These are phyloP conservation scores for Scaptomyza polygonia DNA, from an alignment of 2,888 invertebrate species.

Conservation along the genomic window DNA sequence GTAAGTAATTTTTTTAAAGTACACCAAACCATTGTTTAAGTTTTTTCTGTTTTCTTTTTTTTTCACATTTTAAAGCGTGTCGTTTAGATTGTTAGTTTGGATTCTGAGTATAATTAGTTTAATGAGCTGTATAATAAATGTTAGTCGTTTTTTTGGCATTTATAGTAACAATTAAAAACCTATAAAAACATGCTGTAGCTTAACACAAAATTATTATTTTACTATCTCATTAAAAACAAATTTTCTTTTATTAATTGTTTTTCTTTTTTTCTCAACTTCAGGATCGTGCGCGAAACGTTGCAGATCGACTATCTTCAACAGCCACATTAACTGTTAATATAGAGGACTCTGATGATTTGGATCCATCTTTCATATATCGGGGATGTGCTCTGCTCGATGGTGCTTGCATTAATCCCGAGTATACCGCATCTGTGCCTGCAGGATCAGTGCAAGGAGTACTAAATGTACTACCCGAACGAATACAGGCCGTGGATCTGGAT, in stretches of 20 bases:
- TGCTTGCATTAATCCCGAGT: slow-evolving; percentile 94
- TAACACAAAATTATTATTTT: too few relatives aligned
- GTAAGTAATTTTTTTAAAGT: slow-evolving; percentile 86
- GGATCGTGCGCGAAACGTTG: slow-evolving; percentile 93
- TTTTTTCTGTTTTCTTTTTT: not conserved
- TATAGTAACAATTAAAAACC: not conserved
- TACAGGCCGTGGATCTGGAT: slow-evolving; percentile 95
- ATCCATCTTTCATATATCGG: slow-evolving; percentile 95
- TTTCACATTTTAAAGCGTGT: not conserved
- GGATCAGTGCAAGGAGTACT: slow-evolving; percentile 93
- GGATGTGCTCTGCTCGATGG: slow-evolving; percentile 93
- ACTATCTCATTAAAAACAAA: not conserved
- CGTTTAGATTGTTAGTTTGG: not conserved
- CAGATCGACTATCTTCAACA: slow-evolving; percentile 91
- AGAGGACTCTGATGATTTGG: slow-evolving; percentile 95
- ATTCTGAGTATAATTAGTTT: not conserved
- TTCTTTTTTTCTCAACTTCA: slow-evolving; percentile 80
- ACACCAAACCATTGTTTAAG: not conserved
- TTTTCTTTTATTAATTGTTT: not conserved
- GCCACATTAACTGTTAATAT: slow-evolving; percentile 94
- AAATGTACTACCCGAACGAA: slow-evolving; percentile 93
- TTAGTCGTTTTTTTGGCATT: not conserved
- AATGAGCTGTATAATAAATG: not conserved
- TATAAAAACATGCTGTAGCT: too few relatives aligned
- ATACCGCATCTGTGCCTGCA: slow-evolving; percentile 90